Evolutionary conservation across 2,888 invertebrate species (phyloP), one percentile per base, ranked within the genome.

Genomic region (Taphrorychus bicolor): DNA sequence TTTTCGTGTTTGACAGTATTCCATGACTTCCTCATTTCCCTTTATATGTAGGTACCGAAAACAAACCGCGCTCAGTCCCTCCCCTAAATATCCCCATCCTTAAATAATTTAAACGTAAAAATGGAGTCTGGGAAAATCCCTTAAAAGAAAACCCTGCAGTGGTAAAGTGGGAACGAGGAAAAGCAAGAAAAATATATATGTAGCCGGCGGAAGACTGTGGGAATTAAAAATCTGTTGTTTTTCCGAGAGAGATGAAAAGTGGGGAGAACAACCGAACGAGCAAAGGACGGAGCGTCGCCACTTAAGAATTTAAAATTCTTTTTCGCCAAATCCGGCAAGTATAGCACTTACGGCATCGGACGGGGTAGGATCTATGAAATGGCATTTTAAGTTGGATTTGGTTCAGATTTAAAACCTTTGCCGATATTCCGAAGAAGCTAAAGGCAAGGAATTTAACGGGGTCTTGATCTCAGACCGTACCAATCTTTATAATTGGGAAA

Each of bases 301-400:
- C 80, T 80, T 81, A 82, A 79, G 81, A 82, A 82, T 82, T 82
- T 82, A 82, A 82, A 82, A 82, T 82, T 82, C 82, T 81, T 82
- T 82, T 82, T 80, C 78, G 81, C 78, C 78, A 82, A 82, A 82
- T 81, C 82, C 82, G 77, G 75, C 77, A 79, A 80, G 80, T 81
- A 78, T 80, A 79, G 81, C 81, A 81, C 80, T 80, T 80, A 80
- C 78, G 75, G 78, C 71, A 67, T 67, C 69, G 74, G 75, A 74
- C 77, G 79, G 76, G 78, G 79, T 76, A 78, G 82, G 82, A 82
- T 82, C 81, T 82, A 81, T 82, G 81, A 82, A 83, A 83, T 83
- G 83, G 82, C 82, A 83, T 83, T 83, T 83, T 83, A 83, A 83
- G 83, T 83, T 82, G 82, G 83, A 82, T 83, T 83, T 82, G 81